A percentile compares a stretch with the other conserved stretches of the same genome.
Evolutionary conservation across 2,888 invertebrate species (phyloP).

Genomic region (Cataglyphis cursor): DNA sequence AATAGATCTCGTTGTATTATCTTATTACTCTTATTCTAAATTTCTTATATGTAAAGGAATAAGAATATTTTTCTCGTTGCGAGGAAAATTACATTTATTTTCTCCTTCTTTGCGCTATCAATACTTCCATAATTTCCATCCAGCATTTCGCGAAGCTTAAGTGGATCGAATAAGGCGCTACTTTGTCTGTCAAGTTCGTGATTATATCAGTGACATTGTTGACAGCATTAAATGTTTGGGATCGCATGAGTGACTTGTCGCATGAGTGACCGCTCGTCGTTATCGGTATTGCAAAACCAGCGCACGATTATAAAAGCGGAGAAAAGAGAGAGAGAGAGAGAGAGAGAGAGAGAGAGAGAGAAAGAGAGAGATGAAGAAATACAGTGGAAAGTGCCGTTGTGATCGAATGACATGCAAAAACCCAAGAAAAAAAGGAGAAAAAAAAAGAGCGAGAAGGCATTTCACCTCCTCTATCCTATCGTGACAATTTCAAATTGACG

Average conservation of each 20-base stretch:
- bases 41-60: background rate
- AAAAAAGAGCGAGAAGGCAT: background rate
- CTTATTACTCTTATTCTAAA: background rate
- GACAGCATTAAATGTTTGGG: background rate
- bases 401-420: background rate
- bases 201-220: conserved; percentile 30
- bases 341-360: background rate
- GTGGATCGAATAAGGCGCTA: background rate
- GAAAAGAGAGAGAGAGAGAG: background rate
- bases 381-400: conserved; percentile 17
- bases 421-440: conserved; percentile 7
- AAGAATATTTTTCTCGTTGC: background rate
- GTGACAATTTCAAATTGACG: background rate
- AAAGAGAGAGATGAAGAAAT: conserved; percentile 4
- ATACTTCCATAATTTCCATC: background rate
- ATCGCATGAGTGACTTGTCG: conserved; percentile 20
- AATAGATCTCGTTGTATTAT: conserved; percentile 2
- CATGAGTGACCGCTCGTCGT: conserved; percentile 33
- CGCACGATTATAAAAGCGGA: conserved; percentile 22
- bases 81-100: background rate
- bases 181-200: conserved; percentile 40
- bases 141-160: background rate
- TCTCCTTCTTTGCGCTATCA: background rate
- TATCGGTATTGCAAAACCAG: conserved; percentile 44
- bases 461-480: background rate